A percentile compares a stretch with the other conserved stretches of the same genome.
phyloP scores from a whole-genome alignment of 2,888 invertebrate genomes.

The Drosophila nigricruria region DNA sequence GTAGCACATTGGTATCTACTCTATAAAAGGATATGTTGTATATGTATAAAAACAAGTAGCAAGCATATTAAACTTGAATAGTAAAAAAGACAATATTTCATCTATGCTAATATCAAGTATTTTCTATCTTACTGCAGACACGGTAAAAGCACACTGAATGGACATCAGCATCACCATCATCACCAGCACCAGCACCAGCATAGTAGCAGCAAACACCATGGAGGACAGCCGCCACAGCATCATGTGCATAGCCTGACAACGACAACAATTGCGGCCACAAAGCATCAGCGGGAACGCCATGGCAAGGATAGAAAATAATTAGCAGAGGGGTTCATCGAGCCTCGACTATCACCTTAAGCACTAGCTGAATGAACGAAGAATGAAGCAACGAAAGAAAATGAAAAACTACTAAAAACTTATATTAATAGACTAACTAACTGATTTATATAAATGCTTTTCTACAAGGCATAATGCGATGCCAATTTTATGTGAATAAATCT shows the following conservation, averaged over 20 bases:
- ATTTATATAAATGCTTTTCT: slow-evolving; percentile 22
- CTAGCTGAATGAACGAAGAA: slow-evolving; percentile 34
- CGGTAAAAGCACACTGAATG: slow-evolving; percentile 81
- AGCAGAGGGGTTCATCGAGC: slow-evolving; percentile 6
- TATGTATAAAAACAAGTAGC: slow-evolving; percentile 58
- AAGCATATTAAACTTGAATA: slow-evolving; percentile 47
- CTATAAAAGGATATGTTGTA: slow-evolving; percentile 42
- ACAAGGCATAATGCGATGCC: slow-evolving; percentile 33
- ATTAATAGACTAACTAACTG: slow-evolving; percentile 38
- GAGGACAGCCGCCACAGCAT: slow-evolving; percentile 59
- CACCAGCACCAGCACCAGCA: slow-evolving; percentile 25
- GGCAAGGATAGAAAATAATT: slow-evolving; percentile 79
- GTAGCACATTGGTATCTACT: slow-evolving; percentile 61
- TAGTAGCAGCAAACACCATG: slow-evolving; percentile 59
- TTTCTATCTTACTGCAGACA: slow-evolving; percentile 60
- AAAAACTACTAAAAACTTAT: slow-evolving; percentile 15
- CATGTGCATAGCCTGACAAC: slow-evolving; percentile 69
- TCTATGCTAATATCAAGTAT: neutral
- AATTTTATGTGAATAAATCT: slow-evolving; percentile 52
- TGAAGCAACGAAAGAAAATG: slow-evolving; percentile 56
- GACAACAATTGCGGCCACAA: slow-evolving; percentile 68
- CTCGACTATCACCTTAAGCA: neutral
- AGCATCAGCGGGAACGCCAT: slow-evolving; percentile 72
- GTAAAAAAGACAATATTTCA: neutral
- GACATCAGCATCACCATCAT: slow-evolving; percentile 54